Base-by-base conservation (phyloP, 2,113 vertebrate genomes). In the Columba janthina region DNA sequence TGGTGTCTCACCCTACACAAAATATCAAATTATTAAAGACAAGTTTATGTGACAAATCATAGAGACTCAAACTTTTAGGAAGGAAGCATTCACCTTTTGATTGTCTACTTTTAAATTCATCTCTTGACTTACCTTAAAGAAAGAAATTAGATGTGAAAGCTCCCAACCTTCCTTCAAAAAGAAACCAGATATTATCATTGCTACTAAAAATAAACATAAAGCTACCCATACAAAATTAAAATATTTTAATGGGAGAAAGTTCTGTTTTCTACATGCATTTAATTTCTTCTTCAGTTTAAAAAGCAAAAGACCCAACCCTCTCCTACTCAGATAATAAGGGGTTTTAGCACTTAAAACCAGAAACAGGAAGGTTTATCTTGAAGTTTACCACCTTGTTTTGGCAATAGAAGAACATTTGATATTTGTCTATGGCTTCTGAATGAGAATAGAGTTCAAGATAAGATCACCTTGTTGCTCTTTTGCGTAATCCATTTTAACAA, bases 401-500 rank as follows among this genome's bases (percentile, higher is more conserved):
- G 90, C 89, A 94, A 96, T 71, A 95, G 93, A 96, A 93, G 93
- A 84, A 56, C 92, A 90, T 92, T 92, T 77, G 91, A 94, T 92
- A 95, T 94, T 96, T 96, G 96, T 92, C 97, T 96, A 51, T 91
- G 64, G 85, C 84, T 96, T 79, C 78, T 85, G 91, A 94, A 92
- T 91, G 89, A 95, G 96, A 97, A 97, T 36, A 93, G 93, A 76
- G 85, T 80, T 92, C 88, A 91, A 96, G 97, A 97, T 98, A 96
- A 94, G 96, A 97, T 97, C 95, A 88, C 88, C 88, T 98, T 96
- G 97, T 97, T 94, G 78, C 75, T 96, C 93, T 83, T 97, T 97
- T 97, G 94, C 96, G 94, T 96, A 77, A 76, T 96, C 91, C 94
- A 93, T 87, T 94, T 98, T 97, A 97, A 98, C 97, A 98, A 91